A percentile compares a stretch with the other conserved stretches of the same genome.
These are phyloP conservation scores for Phoxinus phoxinus DNA, from an alignment of 2,113 vertebrate genomes.

Conservation along the genomic window DNA sequence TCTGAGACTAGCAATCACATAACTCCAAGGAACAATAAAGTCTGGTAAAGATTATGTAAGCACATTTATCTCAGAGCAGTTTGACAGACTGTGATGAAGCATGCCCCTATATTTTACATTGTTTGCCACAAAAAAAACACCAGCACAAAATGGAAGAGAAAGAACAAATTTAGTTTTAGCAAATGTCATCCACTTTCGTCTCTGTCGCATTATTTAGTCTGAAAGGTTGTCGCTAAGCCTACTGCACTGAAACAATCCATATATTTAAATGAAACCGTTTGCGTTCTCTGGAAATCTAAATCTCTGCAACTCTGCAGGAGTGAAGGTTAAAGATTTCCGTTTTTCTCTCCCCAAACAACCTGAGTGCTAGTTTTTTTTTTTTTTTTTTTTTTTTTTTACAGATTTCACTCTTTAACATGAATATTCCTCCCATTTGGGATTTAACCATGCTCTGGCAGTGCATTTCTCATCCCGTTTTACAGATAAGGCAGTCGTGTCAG, in stretches of 20 bases:
- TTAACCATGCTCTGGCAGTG: constrained; percentile 70
- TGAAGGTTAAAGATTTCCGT: constrained; percentile 70
- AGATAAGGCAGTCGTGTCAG: constrained; percentile 65
- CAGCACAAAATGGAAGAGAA: background rate
- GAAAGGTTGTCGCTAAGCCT: constrained; percentile 27
- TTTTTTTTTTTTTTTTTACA: constrained; percentile 62
- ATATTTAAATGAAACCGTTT: constrained; percentile 58
- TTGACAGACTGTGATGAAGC: background rate
- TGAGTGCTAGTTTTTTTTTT: constrained; percentile 63
- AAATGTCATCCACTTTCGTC: constrained; percentile 5
- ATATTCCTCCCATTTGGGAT: constrained; percentile 73
- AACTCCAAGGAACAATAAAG: background rate
- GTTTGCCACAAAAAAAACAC: background rate
- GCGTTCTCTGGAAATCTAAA: constrained; percentile 71
- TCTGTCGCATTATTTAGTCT: background rate
- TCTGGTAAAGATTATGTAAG: background rate
- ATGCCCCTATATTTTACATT: background rate
- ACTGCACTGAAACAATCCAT: constrained; percentile 65
- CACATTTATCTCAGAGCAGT: background rate
- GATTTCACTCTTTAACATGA: constrained; percentile 71
- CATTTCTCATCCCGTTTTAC: constrained; percentile 64
- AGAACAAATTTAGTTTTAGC: constrained; percentile 17
- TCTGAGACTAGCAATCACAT: background rate
- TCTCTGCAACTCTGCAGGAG: constrained; percentile 67
- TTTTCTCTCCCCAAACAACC: constrained; percentile 59